Base-by-base conservation (phyloP, 64 coral and sea anemone species). In the Actinia equina region DNA sequence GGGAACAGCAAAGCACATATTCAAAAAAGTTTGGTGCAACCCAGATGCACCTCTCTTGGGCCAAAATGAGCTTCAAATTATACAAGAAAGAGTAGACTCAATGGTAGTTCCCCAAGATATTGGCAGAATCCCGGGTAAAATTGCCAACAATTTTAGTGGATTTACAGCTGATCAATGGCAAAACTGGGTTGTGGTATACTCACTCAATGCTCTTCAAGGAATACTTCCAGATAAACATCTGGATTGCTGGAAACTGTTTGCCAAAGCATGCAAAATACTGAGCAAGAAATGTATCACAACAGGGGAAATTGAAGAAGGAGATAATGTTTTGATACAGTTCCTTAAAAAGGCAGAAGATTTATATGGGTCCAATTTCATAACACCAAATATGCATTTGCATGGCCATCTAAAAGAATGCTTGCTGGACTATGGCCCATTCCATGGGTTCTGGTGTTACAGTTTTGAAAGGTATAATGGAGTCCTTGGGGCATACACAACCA, bases 111-210 rank as follows among this genome's bases (percentile, higher is more conserved):
- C 88, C 9, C 92, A 94, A 79, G 93, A 94, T 54, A 83, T 94
- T 65, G 88, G 88, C 2, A 70, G 88, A 53, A 94, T 94, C 4
- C 93, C 88, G 69, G 70, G 88, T 51, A 94, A 94, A 59, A 94
- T 94, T 79, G 69, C 85, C 6, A 46, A 59, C 2, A 87, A 85
- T 70, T 94, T 83, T 80, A 70, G 55, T n/a, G 93, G 93, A 6
- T 91, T 94, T 80, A 94, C 93, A 7, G 93, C 88, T 52, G 89
- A 90, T 25, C 93, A 94, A 65, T 94, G 93, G 85, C 79, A 94
- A 84, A 94, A 85, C 59, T 94, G 93, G 93, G 88, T 86, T 79
- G 52, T 52, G 56, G 41, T 90, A 0, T 94, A 88, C 83, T 94
- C 88, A 20, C 30, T 90, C 78, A 83, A 55, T 94, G 88, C 88